phyloP scores from a whole-genome alignment of 2,797 vertebrate genomes.

The Odontamblyopus lacepedii region DNA sequence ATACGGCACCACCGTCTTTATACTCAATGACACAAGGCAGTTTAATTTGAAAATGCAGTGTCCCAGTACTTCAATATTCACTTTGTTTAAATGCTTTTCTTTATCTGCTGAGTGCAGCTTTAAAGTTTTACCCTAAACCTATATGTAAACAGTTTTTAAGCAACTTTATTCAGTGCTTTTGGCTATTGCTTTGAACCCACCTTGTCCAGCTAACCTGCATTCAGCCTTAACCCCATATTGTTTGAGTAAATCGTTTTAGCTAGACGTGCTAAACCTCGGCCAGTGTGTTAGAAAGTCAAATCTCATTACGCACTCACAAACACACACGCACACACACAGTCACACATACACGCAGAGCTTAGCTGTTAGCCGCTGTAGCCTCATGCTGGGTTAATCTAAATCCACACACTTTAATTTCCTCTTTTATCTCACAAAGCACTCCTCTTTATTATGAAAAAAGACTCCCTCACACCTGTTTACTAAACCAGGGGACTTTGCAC shows the following conservation, averaged over 20 bases:
- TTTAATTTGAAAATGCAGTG: neutral
- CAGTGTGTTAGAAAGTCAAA: slow-evolving; percentile 16
- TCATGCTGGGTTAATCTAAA: slow-evolving; percentile 22
- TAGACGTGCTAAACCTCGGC: neutral
- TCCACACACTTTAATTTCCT: slow-evolving; percentile 18
- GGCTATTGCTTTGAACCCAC: neutral
- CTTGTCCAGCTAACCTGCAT: slow-evolving; percentile 4
- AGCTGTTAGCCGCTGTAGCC: neutral
- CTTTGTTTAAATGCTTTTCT: neutral
- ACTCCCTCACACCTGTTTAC: slow-evolving; percentile 31
- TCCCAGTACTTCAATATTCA: neutral
- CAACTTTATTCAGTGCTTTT: no score
- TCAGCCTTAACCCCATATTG: slow-evolving; percentile 2
- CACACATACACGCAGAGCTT: neutral
- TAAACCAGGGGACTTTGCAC: slow-evolving; percentile 45
- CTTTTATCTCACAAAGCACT: slow-evolving; percentile 37
- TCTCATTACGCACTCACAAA: slow-evolving; percentile 3
- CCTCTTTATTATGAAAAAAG: slow-evolving; percentile 17
- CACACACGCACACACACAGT: neutral
- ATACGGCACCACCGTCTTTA: neutral
- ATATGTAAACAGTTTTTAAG: neutral
- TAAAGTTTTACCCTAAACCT: neutral
- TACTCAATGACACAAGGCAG: neutral
- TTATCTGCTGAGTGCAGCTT: neutral
- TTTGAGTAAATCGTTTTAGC: slow-evolving; percentile 6